Percentiles rank a stretch among this genome's conserved stretches.
Conservation (phyloP, 2,888 invertebrate species). For the Belgica antarctica region DNA sequence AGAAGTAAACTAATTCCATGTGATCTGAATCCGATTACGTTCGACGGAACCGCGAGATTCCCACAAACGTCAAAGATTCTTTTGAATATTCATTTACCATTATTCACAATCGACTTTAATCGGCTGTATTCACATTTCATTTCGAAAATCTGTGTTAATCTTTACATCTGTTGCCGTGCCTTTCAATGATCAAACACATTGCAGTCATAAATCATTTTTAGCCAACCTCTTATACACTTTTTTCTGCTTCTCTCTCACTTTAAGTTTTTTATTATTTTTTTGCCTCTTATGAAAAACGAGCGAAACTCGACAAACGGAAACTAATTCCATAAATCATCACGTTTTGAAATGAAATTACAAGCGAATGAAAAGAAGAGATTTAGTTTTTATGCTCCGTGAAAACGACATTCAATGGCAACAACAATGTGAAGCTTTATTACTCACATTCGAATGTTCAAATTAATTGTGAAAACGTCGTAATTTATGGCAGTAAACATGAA, state of each 20-base stretch:
- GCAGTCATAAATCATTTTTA: constrained; percentile 28
- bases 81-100: constrained; percentile 17
- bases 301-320: constrained; percentile 39
- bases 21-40: too few relatives aligned
- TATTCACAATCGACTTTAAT: neutral
- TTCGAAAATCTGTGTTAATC: constrained; percentile 28
- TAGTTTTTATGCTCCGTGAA: neutral
- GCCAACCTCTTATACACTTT: neutral
- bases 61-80: neutral
- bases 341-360: neutral
- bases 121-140: neutral
- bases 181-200: constrained; percentile 36
- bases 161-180: constrained; percentile 35
- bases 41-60: too few relatives aligned
- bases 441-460: constrained; percentile 33
- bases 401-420: constrained; percentile 18
- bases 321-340: constrained; percentile 43
- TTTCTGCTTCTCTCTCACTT: neutral
- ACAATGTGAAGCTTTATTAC: constrained; percentile 30
- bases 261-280: constrained; percentile 5
- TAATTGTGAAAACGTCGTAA: constrained; percentile 41
- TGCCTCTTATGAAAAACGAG: constrained; percentile 3
- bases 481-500: constrained; percentile 35
- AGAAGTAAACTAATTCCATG: too few relatives aligned
- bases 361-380: neutral